Percentiles rank a stretch among this genome's conserved stretches.
Evolutionary conservation across 1,140 invertebrate species (phyloP).

Genomic region (Leucophenga varia): DNA sequence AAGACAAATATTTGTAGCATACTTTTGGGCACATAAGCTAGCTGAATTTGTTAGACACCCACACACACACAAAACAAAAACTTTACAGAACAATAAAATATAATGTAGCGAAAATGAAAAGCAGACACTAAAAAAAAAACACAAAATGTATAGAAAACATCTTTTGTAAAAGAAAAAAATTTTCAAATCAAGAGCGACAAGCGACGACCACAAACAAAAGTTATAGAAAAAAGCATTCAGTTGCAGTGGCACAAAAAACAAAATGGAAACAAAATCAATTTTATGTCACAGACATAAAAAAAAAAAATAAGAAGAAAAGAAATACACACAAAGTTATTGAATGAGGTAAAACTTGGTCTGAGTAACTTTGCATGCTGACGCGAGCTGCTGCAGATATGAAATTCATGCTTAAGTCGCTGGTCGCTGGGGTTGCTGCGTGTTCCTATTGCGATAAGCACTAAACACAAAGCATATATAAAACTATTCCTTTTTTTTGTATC

Average conservation of each 20-base stretch:
- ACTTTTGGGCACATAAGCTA: background rate
- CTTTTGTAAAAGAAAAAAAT: too few species aligned
- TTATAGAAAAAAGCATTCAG: too few species aligned
- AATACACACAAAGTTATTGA: constrained; percentile 8
- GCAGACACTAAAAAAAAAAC: too few species aligned
- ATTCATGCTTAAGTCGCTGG: too few species aligned
- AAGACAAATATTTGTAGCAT: too few species aligned
- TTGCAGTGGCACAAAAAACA: background rate
- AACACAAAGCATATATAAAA: too few species aligned
- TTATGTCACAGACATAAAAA: constrained; percentile 40
- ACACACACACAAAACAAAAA: constrained; percentile 9
- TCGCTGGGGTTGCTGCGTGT: background rate
- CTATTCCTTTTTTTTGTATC: too few species aligned
- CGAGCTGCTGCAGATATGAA: too few species aligned
- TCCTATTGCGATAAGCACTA: constrained; percentile 20
- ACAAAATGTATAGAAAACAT: too few species aligned
- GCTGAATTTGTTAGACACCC: constrained; percentile 10
- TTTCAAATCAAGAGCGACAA: too few species aligned
- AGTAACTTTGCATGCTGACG: constrained; percentile 38
- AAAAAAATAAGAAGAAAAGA: constrained; percentile 9
- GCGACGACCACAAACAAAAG: too few species aligned
- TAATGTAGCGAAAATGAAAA: too few species aligned
- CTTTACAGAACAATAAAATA: background rate
- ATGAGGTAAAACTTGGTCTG: constrained; percentile 40
- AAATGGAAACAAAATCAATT: constrained; percentile 40